phyloP scores from a whole-genome alignment of 2,888 invertebrate genomes.

The Cephus sareptanus region DNA sequence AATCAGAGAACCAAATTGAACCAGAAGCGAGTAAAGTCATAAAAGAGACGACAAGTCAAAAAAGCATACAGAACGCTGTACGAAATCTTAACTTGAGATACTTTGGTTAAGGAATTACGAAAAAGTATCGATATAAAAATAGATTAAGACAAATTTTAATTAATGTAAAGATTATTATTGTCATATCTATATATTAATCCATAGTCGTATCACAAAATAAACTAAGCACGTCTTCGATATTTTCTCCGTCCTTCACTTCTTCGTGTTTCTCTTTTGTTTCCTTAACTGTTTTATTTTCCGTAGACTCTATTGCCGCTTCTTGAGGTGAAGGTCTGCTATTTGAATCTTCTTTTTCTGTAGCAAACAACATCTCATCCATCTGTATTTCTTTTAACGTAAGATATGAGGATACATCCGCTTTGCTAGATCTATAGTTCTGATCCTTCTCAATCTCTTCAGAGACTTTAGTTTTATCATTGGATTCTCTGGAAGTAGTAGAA shows the following conservation, averaged over 20 bases:
- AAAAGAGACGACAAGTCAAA: background rate
- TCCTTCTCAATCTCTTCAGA: background rate
- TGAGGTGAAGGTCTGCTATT: background rate
- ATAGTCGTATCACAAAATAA: slow-evolving; percentile 32
- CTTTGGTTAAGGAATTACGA: background rate
- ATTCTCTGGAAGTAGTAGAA: background rate
- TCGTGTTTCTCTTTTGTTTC: background rate
- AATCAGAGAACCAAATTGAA: background rate
- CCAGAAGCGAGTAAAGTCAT: background rate
- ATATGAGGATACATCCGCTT: slow-evolving; percentile 10
- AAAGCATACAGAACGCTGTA: background rate
- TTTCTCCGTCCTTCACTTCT: background rate
- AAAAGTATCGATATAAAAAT: background rate
- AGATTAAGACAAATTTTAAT: background rate
- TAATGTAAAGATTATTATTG: background rate
- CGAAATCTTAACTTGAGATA: background rate
- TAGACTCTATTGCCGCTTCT: background rate
- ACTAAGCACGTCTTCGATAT: slow-evolving; percentile 27
- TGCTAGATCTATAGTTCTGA: background rate
- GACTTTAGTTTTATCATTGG: background rate
- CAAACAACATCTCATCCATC: background rate
- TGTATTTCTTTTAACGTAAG: slow-evolving; percentile 20
- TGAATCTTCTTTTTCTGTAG: background rate
- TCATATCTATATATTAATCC: slow-evolving; percentile 9
- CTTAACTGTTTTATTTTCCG: background rate